Evolutionary conservation across 2,888 invertebrate species (phyloP).

Genomic region (Tupiocoris notatus): DNA sequence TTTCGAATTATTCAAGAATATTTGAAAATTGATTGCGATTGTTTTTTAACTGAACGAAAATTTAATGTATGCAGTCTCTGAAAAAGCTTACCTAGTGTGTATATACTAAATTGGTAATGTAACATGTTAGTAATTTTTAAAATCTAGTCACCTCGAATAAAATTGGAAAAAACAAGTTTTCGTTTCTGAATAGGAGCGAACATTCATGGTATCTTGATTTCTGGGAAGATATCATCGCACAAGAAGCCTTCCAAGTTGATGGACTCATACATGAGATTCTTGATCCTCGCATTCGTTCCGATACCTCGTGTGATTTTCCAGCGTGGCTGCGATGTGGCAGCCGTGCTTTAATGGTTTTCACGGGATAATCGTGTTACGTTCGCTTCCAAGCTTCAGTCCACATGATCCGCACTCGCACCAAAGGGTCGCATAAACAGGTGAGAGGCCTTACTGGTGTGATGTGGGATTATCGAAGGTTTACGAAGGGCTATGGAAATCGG

Average conservation of each 20-base stretch:
- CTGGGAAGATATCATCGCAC: background rate
- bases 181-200: too few relatives aligned
- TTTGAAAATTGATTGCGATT: too few relatives aligned
- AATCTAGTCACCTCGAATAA: too few relatives aligned
- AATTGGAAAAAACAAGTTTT: too few relatives aligned
- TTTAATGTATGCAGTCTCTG: too few relatives aligned
- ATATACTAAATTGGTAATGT: too few relatives aligned
- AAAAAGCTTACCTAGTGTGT: too few relatives aligned
- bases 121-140: too few relatives aligned
- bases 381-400: background rate
- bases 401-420: background rate
- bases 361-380: background rate
- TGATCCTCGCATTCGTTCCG: background rate
- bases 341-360: background rate
- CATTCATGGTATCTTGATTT: background rate
- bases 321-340: background rate
- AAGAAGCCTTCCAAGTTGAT: background rate
- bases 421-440: too few relatives aligned
- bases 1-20: too few relatives aligned
- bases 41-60: too few relatives aligned
- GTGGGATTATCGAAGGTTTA: background rate
- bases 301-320: background rate
- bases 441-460: background rate
- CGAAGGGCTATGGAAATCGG: background rate
- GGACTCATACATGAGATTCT: too few relatives aligned